Base-by-base conservation (phyloP, 2,888 invertebrate species). In the Deroplatys truncata region DNA sequence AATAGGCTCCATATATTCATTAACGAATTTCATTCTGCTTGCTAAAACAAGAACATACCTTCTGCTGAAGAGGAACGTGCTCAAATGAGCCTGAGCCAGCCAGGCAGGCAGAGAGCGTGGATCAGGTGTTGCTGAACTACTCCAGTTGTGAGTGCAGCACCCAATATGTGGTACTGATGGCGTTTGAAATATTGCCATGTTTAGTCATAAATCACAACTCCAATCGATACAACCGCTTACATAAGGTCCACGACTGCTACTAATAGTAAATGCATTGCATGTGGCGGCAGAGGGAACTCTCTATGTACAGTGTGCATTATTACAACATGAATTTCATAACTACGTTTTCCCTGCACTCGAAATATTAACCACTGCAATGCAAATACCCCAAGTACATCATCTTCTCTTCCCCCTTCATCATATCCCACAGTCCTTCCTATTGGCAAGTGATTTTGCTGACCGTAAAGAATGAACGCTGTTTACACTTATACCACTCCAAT, bases 151-250 rank as follows among this genome's bases (percentile, higher is more conserved):
- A 72, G 56, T 72, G 56, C 56, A 72, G 56, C 56, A 72, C 85
- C 85, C 25, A 49, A 87, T 31, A 29, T 20, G 25, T 87, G 84
- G 28, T 84, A 25, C 28, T 84, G 84, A 31, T 84, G 84, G 29
- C 82, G 25, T 82, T 82, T 82, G 87, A 87, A 82, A 87, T 87
- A 87, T 86, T 49, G 86, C 56, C 56, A 86, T n/a, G 86, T 86
- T 86, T 49, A 49, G 86, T 72, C 86, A 86, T 87, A 87, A 87
- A 87, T 87, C 87, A 87, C 72, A 82, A 87, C n/a, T 87, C 72
- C 72, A 87, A 72, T 82, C 87, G 87, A 87, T 82, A 86, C 29
- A 82, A 15, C 20, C 56, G 87, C 29, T 87, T 87, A 87, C 87
- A 29, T 87, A 87, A 87, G 87, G 29, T 56, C 25, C 29, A 85